These are phyloP conservation scores for Drosophila kuntzei DNA, from an alignment of 2,888 invertebrate genomes.

Conservation along the genomic window DNA sequence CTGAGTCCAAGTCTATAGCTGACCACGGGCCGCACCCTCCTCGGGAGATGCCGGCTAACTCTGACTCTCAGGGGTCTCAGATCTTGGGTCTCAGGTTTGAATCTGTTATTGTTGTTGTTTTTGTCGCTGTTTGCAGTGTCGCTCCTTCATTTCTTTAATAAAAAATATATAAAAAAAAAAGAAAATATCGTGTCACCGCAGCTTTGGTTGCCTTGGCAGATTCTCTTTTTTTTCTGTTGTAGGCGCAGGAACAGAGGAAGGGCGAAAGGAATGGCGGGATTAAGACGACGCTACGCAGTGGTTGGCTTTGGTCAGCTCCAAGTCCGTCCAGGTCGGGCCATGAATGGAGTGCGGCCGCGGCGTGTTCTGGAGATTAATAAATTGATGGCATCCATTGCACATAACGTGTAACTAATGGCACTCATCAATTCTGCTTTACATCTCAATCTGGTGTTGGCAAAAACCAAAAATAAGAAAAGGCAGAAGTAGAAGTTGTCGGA, in stretches of 20 bases:
- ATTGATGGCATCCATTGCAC: constrained; percentile 86
- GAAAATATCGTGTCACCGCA: constrained; percentile 74
- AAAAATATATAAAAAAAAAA: constrained; percentile 43
- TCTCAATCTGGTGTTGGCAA: constrained; percentile 86
- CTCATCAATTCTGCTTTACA: constrained; percentile 86
- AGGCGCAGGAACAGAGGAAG: constrained; percentile 16
- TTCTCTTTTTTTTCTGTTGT: constrained; percentile 52
- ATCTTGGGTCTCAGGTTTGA: constrained; percentile 19
- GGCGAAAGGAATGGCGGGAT: constrained; percentile 57
- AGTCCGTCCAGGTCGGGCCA: constrained; percentile 45
- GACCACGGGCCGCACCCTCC: constrained; percentile 49
- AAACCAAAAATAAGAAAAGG: constrained; percentile 37
- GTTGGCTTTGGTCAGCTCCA: constrained; percentile 44
- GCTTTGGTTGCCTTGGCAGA: constrained; percentile 32
- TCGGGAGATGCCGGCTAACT: constrained; percentile 50
- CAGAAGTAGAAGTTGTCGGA: constrained; percentile 7
- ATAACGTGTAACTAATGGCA: constrained; percentile 86
- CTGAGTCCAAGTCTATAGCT: constrained; percentile 21
- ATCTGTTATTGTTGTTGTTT: constrained; percentile 17
- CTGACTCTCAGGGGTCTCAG: constrained; percentile 27
- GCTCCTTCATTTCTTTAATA: constrained; percentile 69
- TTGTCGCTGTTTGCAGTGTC: constrained; percentile 39
- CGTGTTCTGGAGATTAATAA: constrained; percentile 86
- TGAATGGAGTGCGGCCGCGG: constrained; percentile 68
- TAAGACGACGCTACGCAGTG: constrained; percentile 63